These are phyloP conservation scores for Synanthedon myopaeformis DNA, from an alignment of 2,888 invertebrate species.

Conservation along the genomic window DNA sequence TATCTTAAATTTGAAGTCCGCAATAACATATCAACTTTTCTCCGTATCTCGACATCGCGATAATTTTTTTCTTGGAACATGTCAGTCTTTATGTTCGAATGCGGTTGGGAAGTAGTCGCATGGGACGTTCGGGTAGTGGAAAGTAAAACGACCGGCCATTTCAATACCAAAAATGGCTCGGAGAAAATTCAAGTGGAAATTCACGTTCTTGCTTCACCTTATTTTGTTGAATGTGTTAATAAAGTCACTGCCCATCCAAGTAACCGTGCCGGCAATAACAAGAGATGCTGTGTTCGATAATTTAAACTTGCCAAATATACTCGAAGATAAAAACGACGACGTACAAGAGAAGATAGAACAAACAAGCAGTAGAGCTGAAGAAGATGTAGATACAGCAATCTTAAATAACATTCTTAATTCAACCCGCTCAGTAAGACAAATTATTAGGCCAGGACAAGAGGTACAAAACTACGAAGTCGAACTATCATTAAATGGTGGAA, in stretches of 20 bases:
- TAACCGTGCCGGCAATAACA: slow-evolving; percentile 1
- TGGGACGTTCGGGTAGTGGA: slow-evolving; percentile 17
- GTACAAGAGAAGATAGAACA: not conserved
- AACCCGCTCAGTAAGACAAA: not conserved
- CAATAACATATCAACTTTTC: slow-evolving; percentile 23
- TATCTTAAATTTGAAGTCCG: not conserved
- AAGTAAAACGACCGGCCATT: slow-evolving; percentile 20
- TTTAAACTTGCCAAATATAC: not conserved
- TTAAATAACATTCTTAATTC: not conserved
- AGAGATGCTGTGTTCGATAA: not conserved
- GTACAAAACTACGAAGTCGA: slow-evolving; percentile 23
- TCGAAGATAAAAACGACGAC: not conserved
- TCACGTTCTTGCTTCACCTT: slow-evolving; percentile 20
- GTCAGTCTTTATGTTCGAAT: slow-evolving; percentile 19
- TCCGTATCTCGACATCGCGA: not conserved
- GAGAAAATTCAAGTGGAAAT: slow-evolving; percentile 35
- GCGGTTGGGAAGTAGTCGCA: slow-evolving; percentile 19
- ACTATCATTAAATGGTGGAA: slow-evolving; percentile 22
- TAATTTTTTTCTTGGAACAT: slow-evolving; percentile 1
- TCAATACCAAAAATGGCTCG: slow-evolving; percentile 33
- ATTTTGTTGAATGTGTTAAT: slow-evolving; percentile 23
- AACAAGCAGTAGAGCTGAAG: not conserved
- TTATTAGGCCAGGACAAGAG: slow-evolving; percentile 29
- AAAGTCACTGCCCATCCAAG: slow-evolving; percentile 24
- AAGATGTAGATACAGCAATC: not conserved